These are phyloP conservation scores for Nyctereutes procyonoides DNA, from an alignment of 2,113 vertebrate genomes.

Conservation along the genomic window DNA sequence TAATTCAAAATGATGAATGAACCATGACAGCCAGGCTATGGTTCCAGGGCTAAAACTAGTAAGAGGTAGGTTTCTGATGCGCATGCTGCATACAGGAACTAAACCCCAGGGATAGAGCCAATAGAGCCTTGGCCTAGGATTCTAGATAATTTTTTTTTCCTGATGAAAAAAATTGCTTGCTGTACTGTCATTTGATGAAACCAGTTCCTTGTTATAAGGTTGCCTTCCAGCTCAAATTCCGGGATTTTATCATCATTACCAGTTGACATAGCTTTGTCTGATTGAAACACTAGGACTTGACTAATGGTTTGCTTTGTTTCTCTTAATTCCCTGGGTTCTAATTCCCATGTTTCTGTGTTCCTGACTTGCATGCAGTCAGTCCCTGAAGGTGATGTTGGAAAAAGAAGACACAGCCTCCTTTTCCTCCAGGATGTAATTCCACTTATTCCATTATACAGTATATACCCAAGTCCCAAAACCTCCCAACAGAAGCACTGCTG, in stretches of 20 bases:
- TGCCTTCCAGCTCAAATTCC: not conserved
- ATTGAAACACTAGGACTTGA: not conserved
- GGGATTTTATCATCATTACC: not conserved
- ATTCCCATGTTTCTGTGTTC: not conserved
- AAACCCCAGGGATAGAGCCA: not conserved
- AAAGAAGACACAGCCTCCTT: not conserved
- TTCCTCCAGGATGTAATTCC: not conserved
- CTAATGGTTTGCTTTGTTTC: not conserved
- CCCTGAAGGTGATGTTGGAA: not conserved
- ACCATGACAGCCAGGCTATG: not conserved
- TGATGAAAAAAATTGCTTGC: not conserved
- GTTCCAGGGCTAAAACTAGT: not conserved
- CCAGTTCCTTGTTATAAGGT: not conserved
- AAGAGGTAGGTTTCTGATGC: not conserved
- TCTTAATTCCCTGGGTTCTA: not conserved
- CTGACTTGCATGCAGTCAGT: not conserved
- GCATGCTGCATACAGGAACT: not conserved
- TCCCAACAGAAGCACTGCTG: not conserved
- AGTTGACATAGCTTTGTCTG: not conserved
- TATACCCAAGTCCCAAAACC: not conserved
- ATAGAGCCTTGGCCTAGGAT: not conserved
- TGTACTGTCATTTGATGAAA: not conserved
- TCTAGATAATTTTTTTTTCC: not conserved
- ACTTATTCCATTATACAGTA: not conserved
- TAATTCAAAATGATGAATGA: slow-evolving; percentile 27